Evolutionary conservation across 2,888 invertebrate species (phyloP).

Genomic region (Mythimna loreyi): DNA sequence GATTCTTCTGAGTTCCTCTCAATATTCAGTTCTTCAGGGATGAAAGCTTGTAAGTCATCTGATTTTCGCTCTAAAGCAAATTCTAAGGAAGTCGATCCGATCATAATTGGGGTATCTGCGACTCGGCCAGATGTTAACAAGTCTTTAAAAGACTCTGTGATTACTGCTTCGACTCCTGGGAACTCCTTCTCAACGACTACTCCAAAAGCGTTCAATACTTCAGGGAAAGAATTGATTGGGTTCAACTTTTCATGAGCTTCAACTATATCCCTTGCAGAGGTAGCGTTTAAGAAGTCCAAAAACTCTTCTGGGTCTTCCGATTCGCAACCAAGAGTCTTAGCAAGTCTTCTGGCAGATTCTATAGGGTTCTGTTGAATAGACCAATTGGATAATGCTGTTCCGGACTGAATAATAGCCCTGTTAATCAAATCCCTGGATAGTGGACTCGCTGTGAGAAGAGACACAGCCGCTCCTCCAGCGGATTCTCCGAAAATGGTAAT

Average conservation of each 20-base stretch:
- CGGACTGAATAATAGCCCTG: slow-evolving; percentile 85
- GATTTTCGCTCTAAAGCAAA: slow-evolving; percentile 68
- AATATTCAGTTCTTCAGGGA: slow-evolving; percentile 79
- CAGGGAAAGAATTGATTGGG: slow-evolving; percentile 52
- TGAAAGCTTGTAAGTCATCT: slow-evolving; percentile 79
- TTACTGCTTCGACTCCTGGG: slow-evolving; percentile 78
- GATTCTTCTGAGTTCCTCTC: slow-evolving; percentile 77
- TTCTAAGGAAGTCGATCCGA: slow-evolving; percentile 80
- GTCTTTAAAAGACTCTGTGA: slow-evolving; percentile 81
- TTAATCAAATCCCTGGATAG: slow-evolving; percentile 79
- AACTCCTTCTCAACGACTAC: slow-evolving; percentile 85
- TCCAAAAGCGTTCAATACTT: slow-evolving; percentile 65
- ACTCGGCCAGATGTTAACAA: slow-evolving; percentile 82
- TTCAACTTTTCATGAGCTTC: slow-evolving; percentile 73
- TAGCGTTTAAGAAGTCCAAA: slow-evolving; percentile 79
- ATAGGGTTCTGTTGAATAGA: slow-evolving; percentile 78
- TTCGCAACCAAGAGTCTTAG: slow-evolving; percentile 79
- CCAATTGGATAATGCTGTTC: slow-evolving; percentile 74
- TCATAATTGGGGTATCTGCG: slow-evolving; percentile 82
- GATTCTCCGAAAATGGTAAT: slow-evolving; percentile 85
- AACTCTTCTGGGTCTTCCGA: slow-evolving; percentile 79
- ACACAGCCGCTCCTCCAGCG: slow-evolving; percentile 76
- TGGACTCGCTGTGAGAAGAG: slow-evolving; percentile 82
- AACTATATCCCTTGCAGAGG: slow-evolving; percentile 80
- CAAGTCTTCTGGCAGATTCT: slow-evolving; percentile 78